phyloP scores from a whole-genome alignment of 2,797 vertebrate species.

The Petrocephalus sullivani region DNA sequence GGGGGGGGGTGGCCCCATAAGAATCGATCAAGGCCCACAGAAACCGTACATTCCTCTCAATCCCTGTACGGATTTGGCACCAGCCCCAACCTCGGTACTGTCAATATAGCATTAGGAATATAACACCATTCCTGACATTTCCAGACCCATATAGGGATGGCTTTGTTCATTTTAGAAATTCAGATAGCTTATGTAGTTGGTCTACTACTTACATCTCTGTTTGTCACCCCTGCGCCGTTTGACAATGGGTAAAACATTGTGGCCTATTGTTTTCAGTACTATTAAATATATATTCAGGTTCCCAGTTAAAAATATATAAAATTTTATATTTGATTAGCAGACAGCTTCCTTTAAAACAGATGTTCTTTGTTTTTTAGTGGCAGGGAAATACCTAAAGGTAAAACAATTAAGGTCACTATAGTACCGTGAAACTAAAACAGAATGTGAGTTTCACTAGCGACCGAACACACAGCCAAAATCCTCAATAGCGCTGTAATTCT shows the following conservation, averaged over 20 bases:
- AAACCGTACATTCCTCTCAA: background rate
- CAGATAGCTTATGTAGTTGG: background rate
- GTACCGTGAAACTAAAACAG: background rate
- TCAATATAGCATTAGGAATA: conserved; percentile 13
- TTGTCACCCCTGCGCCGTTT: background rate
- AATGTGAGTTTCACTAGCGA: background rate
- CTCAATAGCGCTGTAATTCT: background rate
- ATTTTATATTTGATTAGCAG: conserved; percentile 8
- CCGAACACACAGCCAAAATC: background rate
- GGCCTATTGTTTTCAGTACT: background rate
- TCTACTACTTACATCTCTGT: background rate
- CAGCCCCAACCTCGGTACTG: background rate
- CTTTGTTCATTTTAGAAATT: background rate
- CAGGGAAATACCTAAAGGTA: conserved; percentile 6
- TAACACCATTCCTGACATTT: conserved; percentile 12
- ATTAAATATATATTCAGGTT: conserved; percentile 1
- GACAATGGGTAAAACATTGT: background rate
- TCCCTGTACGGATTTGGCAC: background rate
- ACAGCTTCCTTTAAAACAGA: background rate
- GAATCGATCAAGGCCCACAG: background rate
- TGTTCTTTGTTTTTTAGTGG: conserved; percentile 10
- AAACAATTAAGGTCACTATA: conserved; percentile 6
- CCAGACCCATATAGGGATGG: background rate
- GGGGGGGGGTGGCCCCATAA: too few relatives aligned
- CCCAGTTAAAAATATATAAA: background rate